These are phyloP conservation scores for Barnardius zonarius DNA, from an alignment of 2,113 vertebrate species.

Conservation along the genomic window DNA sequence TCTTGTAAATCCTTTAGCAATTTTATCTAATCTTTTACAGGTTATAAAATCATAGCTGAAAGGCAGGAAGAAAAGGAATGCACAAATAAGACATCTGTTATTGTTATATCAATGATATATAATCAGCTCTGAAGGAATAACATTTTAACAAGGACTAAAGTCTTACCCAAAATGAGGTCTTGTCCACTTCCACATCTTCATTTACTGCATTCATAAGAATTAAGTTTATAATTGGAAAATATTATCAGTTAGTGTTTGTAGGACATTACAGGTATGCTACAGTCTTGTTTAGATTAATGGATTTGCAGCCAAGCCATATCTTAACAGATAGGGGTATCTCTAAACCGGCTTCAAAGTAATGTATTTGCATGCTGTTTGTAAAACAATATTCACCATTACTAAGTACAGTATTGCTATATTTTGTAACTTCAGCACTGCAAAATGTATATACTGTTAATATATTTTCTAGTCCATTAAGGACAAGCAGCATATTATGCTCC, in stretches of 20 bases:
- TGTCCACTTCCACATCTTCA: constrained; percentile 54
- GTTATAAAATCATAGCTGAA: constrained; percentile 73
- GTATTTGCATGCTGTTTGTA: not conserved
- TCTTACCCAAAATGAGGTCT: constrained; percentile 77
- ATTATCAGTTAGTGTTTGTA: constrained; percentile 67
- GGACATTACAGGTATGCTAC: constrained; percentile 54
- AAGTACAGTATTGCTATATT: not conserved
- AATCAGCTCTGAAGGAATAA: constrained; percentile 71
- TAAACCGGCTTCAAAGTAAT: not conserved
- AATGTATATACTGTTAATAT: not conserved
- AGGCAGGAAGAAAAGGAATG: constrained; percentile 71
- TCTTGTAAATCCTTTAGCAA: constrained; percentile 72
- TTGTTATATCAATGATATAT: constrained; percentile 76
- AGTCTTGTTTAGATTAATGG: constrained; percentile 62
- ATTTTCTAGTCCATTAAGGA: constrained; percentile 3
- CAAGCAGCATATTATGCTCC: not conserved
- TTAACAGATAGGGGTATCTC: not conserved
- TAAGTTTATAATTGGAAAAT: constrained; percentile 72
- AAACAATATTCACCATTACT: not conserved
- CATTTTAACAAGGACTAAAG: constrained; percentile 70
- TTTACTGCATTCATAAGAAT: constrained; percentile 70
- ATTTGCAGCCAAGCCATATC: constrained; percentile 30
- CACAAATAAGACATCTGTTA: constrained; percentile 76
- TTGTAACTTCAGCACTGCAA: not conserved
- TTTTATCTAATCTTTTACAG: constrained; percentile 73